phyloP scores from a whole-genome alignment of 2,113 vertebrate species.

The Orthonyx spaldingii region DNA sequence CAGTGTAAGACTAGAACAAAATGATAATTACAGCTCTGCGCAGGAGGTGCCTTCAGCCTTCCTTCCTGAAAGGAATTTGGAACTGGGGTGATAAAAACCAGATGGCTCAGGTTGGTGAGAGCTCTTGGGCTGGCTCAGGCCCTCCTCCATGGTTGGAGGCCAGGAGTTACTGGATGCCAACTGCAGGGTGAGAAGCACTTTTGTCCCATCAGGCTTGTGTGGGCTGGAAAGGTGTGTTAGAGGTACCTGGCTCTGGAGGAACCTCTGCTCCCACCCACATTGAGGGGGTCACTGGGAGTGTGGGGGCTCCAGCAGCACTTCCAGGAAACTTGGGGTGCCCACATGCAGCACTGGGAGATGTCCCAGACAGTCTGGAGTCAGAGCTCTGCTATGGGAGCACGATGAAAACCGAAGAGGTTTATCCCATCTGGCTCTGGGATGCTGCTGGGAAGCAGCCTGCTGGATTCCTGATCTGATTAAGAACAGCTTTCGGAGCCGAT shows the following conservation, averaged over 20 bases:
- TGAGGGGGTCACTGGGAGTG: background rate
- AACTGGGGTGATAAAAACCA: background rate
- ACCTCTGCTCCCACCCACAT: background rate
- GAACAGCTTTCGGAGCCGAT: background rate
- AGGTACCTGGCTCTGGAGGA: background rate
- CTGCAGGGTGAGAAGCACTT: background rate
- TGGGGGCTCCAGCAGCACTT: background rate
- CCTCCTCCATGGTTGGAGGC: background rate
- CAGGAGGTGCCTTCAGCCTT: constrained; percentile 1
- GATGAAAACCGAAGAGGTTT: background rate
- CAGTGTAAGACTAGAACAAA: background rate
- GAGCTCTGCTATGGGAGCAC: background rate
- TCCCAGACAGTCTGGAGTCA: background rate
- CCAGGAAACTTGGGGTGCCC: background rate
- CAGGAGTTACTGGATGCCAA: background rate
- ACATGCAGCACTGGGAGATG: background rate
- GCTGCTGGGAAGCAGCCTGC: background rate
- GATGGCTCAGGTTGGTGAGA: background rate
- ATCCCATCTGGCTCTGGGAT: background rate
- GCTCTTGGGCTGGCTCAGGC: background rate
- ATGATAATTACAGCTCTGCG: background rate
- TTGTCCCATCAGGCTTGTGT: background rate
- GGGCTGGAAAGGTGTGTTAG: background rate
- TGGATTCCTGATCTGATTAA: background rate
- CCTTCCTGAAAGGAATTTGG: constrained; percentile 24